phyloP scores from a whole-genome alignment of 1,140 invertebrate species.

The Pachypsylla venusta region DNA sequence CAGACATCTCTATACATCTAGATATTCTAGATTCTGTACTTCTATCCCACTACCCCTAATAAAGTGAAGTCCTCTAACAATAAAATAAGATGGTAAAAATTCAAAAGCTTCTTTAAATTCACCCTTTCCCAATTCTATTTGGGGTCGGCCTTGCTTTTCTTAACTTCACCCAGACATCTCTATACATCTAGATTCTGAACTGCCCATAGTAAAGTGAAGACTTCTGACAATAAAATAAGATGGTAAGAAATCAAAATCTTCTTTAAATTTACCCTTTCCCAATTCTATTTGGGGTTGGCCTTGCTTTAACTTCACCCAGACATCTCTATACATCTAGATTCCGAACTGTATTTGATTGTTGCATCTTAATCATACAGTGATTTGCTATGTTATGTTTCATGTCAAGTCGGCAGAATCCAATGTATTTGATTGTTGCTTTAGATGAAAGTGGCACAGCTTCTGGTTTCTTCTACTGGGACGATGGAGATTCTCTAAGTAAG shows the following conservation, averaged over 20 bases:
- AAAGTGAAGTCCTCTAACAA: background rate
- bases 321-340: background rate
- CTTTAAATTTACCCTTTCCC: background rate
- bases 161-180: too few relatives aligned
- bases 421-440: slow-evolving; percentile 33
- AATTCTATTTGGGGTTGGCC: background rate
- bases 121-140: background rate
- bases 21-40: too few relatives aligned
- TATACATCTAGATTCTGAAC: too few relatives aligned
- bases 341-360: background rate
- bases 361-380: background rate
- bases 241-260: background rate
- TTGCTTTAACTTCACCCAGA: background rate
- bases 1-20: too few relatives aligned
- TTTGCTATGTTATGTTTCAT: background rate
- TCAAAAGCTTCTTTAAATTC: background rate
- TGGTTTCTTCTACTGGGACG: slow-evolving; percentile 38
- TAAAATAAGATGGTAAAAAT: background rate
- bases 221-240: background rate
- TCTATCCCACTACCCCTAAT: too few relatives aligned
- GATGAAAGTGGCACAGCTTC: slow-evolving; percentile 28
- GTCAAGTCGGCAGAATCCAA: slow-evolving; percentile 33
- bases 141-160: background rate
- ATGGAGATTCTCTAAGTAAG: slow-evolving; percentile 32
- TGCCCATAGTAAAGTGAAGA: background rate